These are phyloP conservation scores for Malurus alboscapulatus DNA, from an alignment of 2,113 vertebrate species.

Conservation along the genomic window DNA sequence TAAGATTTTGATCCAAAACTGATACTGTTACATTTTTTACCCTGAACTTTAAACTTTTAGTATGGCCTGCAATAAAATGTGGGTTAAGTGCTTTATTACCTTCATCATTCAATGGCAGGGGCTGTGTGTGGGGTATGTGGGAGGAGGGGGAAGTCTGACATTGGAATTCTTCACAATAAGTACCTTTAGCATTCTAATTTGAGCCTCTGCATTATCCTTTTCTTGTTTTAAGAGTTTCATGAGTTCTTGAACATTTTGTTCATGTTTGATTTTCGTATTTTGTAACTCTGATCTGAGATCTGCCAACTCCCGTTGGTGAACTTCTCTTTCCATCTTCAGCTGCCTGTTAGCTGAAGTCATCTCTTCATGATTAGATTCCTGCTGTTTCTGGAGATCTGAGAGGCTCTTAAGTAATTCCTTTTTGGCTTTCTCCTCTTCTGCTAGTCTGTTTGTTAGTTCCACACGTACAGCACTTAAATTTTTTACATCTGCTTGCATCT, in stretches of 20 bases:
- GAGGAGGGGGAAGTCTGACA: neutral
- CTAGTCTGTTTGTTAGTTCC: slow-evolving; percentile 77
- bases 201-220: slow-evolving; percentile 77
- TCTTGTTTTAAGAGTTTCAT: slow-evolving; percentile 77
- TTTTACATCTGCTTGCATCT: slow-evolving; percentile 82
- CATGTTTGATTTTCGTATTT: slow-evolving; percentile 76
- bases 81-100: slow-evolving; percentile 25
- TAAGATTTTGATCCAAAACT: neutral
- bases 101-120: neutral
- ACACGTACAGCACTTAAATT: slow-evolving; percentile 77
- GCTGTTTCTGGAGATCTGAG: slow-evolving; percentile 75
- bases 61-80: neutral
- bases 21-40: neutral
- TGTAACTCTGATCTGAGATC: slow-evolving; percentile 74
- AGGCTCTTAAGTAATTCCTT: slow-evolving; percentile 76
- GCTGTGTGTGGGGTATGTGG: too few species aligned
- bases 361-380: slow-evolving; percentile 76
- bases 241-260: slow-evolving; percentile 77
- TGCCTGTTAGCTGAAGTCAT: slow-evolving; percentile 74
- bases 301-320: slow-evolving; percentile 82
- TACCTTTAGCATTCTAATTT: slow-evolving; percentile 84
- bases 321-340: slow-evolving; percentile 85
- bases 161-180: neutral
- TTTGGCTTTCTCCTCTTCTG: slow-evolving; percentile 78
- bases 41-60: neutral